These are phyloP conservation scores for Orchesella flavescens DNA, from an alignment of 2,888 invertebrate genomes.

Conservation along the genomic window DNA sequence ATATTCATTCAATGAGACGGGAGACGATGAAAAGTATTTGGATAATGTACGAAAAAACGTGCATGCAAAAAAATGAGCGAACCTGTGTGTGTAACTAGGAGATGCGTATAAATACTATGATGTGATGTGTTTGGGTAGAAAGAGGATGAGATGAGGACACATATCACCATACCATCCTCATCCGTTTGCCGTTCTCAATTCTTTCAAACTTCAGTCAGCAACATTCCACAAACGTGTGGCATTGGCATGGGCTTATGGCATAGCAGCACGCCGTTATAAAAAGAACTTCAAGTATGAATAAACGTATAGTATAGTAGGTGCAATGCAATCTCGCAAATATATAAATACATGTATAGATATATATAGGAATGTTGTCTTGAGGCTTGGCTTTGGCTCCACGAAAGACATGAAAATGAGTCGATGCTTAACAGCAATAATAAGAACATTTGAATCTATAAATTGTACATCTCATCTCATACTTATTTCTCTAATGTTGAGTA, in stretches of 20 bases:
- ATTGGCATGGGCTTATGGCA: conserved; percentile 36
- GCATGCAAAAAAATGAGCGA: conserved; percentile 1
- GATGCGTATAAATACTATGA: not conserved
- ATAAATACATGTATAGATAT: not conserved
- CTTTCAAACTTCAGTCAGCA: conserved; percentile 29
- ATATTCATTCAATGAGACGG: not conserved
- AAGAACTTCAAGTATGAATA: not conserved
- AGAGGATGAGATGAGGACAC: conserved; percentile 6
- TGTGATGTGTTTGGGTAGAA: too few relatives aligned
- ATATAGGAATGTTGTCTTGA: conserved; percentile 2
- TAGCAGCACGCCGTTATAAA: not conserved
- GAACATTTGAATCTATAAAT: too few relatives aligned
- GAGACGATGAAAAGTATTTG: conserved; percentile 35
- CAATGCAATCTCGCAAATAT: not conserved
- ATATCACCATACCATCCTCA: not conserved
- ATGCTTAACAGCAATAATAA: not conserved
- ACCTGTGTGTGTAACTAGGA: not conserved
- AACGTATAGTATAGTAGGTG: too few relatives aligned
- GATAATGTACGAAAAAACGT: conserved; percentile 20
- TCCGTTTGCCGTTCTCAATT: not conserved
- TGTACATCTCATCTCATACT: too few relatives aligned
- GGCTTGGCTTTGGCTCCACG: conserved; percentile 57
- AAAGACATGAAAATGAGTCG: not conserved
- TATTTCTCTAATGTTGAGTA: too few relatives aligned
- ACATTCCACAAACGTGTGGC: conserved; percentile 68